Base-by-base conservation (phyloP, 2,113 vertebrate species). In the Triplophysa dalaica region DNA sequence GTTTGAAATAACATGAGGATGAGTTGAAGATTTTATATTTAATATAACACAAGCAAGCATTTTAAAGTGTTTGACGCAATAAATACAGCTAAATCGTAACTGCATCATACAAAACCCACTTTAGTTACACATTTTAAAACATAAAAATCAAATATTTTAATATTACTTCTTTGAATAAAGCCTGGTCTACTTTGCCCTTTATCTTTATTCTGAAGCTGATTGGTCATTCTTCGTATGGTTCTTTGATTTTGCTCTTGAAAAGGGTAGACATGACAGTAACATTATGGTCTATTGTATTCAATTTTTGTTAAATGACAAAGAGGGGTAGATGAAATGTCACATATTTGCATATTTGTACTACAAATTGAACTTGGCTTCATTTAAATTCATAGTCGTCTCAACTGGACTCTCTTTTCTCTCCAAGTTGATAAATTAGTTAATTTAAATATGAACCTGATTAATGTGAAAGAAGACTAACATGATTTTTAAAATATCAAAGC, bases 181-280 rank as follows among this genome's bases (percentile, higher is more conserved):
- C 16, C 17, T 26, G 16, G 10, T 75, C 10, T 2, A 41, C 5
- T 17, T 75, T 48, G 58, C 10, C 61, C 61, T 65, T 64, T 50
- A 45, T 77, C n/a, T 77, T 52, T 45, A 45, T 77, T 64, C 41
- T 56, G 14, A 1, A 60, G 45, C 33, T 22, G 43, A 65, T 77
- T 54, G 43, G 62, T 52, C 43, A 12, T 22, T 75, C 19, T 16
- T 56, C 73, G 19, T 62, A 38, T 73, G 26, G 67, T 61, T 75
- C 75, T 63, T 50, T 41, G 22, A 21, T 19, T 29, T 48, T 58
- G 21, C 21, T 45, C 68, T 74, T 81, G 63, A 78, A 84, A 84
- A 84, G 75, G 79, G 69, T 80, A 84, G 38, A 64, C 79, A 81
- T 69, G 82, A 84, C 82, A 77, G 75, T 21, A 73, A 78, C 79